These are phyloP conservation scores for Platalea minor DNA, from an alignment of 2,797 vertebrate species.

Conservation along the genomic window DNA sequence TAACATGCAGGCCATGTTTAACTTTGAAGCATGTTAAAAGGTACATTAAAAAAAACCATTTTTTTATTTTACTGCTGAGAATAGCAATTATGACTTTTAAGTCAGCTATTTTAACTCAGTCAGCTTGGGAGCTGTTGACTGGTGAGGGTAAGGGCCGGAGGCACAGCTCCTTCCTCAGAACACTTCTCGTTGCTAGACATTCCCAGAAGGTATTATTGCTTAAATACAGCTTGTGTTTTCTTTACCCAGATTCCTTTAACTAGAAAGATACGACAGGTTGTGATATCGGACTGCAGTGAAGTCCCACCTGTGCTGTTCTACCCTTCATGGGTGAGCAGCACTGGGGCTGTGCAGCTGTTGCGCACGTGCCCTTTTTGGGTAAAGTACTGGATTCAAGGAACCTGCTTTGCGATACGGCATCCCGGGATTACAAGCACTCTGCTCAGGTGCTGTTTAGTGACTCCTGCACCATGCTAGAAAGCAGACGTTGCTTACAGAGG, in stretches of 20 bases:
- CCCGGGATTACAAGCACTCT: background rate
- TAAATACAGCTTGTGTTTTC: conserved; percentile 47
- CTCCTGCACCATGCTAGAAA: background rate
- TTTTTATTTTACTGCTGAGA: background rate
- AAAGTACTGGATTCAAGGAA: background rate
- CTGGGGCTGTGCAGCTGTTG: background rate
- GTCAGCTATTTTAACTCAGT: conserved; percentile 26
- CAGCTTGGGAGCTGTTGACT: background rate
- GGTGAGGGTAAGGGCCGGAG: conserved; percentile 3
- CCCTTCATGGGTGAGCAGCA: background rate
- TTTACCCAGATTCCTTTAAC: background rate
- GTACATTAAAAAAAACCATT: background rate
- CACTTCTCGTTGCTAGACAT: background rate
- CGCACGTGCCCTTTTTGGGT: background rate
- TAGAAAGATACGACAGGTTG: background rate
- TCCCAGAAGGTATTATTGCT: conserved; percentile 36
- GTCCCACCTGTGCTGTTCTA: background rate
- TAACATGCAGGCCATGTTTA: conserved; percentile 47
- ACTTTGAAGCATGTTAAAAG: conserved; percentile 36
- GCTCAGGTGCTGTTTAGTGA: background rate
- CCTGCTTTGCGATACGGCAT: background rate
- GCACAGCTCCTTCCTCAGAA: conserved; percentile 17
- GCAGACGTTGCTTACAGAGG: background rate
- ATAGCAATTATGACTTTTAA: conserved; percentile 22
- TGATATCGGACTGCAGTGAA: background rate